Evolutionary conservation across 2,797 vertebrate species (phyloP), one percentile per base, ranked within the genome.

Genomic region (Syndactyla subalaris): DNA sequence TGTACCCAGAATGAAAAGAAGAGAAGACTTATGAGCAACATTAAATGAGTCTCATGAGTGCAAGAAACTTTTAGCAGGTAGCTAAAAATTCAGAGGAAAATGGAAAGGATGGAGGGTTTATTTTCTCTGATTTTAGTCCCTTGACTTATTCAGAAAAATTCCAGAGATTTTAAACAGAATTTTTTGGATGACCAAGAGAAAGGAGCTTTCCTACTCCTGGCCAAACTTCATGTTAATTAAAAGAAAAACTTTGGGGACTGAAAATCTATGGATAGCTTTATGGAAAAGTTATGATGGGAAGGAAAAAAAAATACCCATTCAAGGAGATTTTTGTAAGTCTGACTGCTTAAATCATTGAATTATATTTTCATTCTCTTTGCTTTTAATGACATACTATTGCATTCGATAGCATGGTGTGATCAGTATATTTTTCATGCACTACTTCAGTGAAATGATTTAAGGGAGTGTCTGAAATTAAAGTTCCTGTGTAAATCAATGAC

Each of bases 111-210:
- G 12, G 34, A 17, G 1, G 2, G 89, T 74, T 76, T 89, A 32
- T 79, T 20, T 76, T 75, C 26, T 57, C 48, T 91, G 34, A 38
- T 85, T 96, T 94, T 59, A 68, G 39, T 63, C 30, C 46, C 48
- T 75, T 81, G 62, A 73, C 18, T 94, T 55, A 63, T 17, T 39
- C 8, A 14, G 16, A 71, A 91, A 78, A 84, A 26, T 15, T 62
- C 67, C 71, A 72, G 67, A 92, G 46, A 78, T n/a, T 70, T 93
- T 92, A 96, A 93, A 89, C 10, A 51, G 39, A 92, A 63, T 68
- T 93, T 78, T 58, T 93, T 72, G 51, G 46, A 90, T 38, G 26
- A 94, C 38, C 23, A 68, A 80, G 36, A 65, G 36, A 80, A 91
- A 94, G 46, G 13, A 55, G 10, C 24, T 46, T 96, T 86, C 61